phyloP scores from a whole-genome alignment of 1,140 invertebrate genomes.

The Drosophila sechellia region DNA sequence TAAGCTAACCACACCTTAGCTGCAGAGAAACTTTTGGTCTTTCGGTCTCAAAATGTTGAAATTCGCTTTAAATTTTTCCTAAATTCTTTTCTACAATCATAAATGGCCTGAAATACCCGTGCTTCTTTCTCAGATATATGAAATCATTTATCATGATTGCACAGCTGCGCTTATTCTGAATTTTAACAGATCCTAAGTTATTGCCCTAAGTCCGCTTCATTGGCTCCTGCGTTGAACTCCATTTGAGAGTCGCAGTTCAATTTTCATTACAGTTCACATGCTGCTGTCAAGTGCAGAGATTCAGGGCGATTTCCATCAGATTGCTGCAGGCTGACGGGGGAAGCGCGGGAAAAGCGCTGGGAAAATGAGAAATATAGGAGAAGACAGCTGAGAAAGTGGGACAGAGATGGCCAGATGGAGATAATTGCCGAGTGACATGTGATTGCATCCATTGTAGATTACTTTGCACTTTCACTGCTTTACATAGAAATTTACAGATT shows the following conservation, averaged over 20 bases:
- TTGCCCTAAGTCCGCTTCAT: not conserved
- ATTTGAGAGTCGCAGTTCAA: not conserved
- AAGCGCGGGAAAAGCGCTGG: not conserved
- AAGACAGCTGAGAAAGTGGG: not conserved
- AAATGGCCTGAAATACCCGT: no score
- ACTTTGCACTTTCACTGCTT: not conserved
- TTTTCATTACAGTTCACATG: conserved; percentile 5
- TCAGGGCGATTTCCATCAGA: conserved; percentile 1
- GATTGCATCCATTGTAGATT: conserved; percentile 8
- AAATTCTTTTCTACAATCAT: no score
- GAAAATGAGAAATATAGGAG: not conserved
- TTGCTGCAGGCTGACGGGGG: not conserved
- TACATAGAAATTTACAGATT: not conserved
- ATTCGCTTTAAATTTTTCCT: no score
- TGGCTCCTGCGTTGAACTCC: not conserved
- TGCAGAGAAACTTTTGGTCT: no score
- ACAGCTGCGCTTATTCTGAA: not conserved
- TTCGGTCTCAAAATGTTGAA: no score
- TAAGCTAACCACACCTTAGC: no score
- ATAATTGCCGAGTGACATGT: conserved; percentile 22
- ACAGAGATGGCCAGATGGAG: not conserved
- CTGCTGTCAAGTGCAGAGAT: conserved; percentile 29
- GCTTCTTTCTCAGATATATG: no score
- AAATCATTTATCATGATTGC: not conserved
- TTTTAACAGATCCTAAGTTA: not conserved